phyloP scores from a whole-genome alignment of 1,140 invertebrate species.

The Oryctes rhinoceros region DNA sequence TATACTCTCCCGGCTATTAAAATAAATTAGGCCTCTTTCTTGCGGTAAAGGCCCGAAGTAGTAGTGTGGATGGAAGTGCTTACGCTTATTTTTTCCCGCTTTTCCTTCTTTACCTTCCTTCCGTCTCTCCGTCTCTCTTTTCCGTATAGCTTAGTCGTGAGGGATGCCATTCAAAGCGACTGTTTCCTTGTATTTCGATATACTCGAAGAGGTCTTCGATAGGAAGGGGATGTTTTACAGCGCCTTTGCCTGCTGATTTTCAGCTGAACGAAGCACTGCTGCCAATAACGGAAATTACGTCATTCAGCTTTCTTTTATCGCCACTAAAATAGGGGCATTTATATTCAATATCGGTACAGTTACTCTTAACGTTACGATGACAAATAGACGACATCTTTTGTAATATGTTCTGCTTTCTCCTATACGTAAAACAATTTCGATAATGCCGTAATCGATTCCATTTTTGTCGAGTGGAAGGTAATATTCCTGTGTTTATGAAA shows the following conservation, averaged over 20 bases:
- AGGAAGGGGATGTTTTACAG: constrained; percentile 9
- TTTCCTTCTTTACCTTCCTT: no score
- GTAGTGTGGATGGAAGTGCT: no score
- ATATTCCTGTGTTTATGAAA: background rate
- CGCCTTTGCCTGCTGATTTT: constrained; percentile 3
- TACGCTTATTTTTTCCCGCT: no score
- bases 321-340: constrained; percentile 13
- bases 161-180: no score
- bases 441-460: background rate
- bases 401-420: background rate
- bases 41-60: no score
- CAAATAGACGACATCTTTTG: constrained; percentile 13
- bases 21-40: no score
- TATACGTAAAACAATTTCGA: background rate
- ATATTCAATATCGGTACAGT: constrained; percentile 9
- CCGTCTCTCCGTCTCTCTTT: no score
- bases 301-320: constrained; percentile 2
- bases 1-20: no score
- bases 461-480: background rate
- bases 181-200: background rate
- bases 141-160: no score
- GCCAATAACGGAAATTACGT: constrained; percentile 13
- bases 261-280: constrained; percentile 13
- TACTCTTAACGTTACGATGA: constrained; percentile 18
- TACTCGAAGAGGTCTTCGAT: background rate